These are phyloP conservation scores for Rhinoraja longicauda DNA, from an alignment of 2,797 vertebrate genomes.

Conservation along the genomic window DNA sequence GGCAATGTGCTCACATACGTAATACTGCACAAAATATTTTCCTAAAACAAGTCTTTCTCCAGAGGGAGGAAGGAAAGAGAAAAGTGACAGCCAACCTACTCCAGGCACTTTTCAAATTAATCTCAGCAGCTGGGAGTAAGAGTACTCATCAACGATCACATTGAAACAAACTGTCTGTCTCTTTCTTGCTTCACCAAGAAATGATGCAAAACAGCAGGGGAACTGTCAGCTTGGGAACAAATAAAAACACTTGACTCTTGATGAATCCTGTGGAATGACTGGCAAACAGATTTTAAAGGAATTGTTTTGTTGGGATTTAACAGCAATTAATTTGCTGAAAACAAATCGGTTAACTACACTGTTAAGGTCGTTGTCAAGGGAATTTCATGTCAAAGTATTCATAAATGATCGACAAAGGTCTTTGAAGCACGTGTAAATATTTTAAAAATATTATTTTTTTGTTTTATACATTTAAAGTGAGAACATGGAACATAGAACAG, in stretches of 20 bases:
- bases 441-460: not conserved
- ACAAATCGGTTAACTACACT: not conserved
- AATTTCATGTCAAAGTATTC: not conserved
- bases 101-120: not conserved
- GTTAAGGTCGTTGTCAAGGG: not conserved
- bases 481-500: too few relatives aligned
- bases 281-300: conserved; percentile 7
- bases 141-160: not conserved
- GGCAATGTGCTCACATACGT: not conserved
- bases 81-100: not conserved
- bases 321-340: not conserved
- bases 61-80: not conserved
- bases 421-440: not conserved
- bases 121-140: conserved; percentile 2
- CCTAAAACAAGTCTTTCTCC: not conserved
- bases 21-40: not conserved
- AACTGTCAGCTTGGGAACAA: not conserved
- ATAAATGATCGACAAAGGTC: not conserved
- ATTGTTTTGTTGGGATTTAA: not conserved
- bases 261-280: not conserved
- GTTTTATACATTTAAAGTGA: not conserved
- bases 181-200: conserved; percentile 21
- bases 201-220: conserved; percentile 7
- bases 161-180: conserved; percentile 4
- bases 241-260: conserved; percentile 24